Base-by-base conservation (phyloP, 2,797 vertebrate genomes). In the Iguana delicatissima region DNA sequence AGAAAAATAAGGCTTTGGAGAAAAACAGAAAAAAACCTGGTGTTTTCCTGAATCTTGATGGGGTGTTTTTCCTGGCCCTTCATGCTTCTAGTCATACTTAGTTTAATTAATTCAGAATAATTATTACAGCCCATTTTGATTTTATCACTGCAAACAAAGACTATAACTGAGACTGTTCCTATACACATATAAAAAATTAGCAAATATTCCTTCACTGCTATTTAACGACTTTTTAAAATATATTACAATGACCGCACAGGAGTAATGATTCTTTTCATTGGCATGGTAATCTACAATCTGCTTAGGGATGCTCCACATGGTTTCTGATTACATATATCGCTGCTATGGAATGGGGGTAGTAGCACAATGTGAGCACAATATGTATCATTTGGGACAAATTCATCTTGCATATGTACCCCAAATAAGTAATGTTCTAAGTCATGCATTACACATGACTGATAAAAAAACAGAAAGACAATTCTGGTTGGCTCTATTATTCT, bases 31-130 rank as follows among this genome's bases (percentile, higher is more conserved):
- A 5, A 22, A 62, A 24, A 62, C 22, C 22, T 18, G 20, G 20
- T 62, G 20, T 62, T 62, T 62, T 62, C 16, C 59, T 62, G 20
- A 62, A 22, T 22, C 24, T 62, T 62, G 5, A 46, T 20, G 6
- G 18, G 57, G 57, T 22, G 5, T 6, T 6, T 20, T 20, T 6
- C 20, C 20, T 22, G 5, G 20, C 20, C 18, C 59, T 62, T 62
- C 1, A 62, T 62, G 59, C 59, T 24, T 62, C 59, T 62, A 62
- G 20, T 62, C 22, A 62, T 16, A 74, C 46, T 24, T 42, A 20
- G 14, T 86, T 90, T 80, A 57, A 72, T 85, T 32, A 16, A 79
- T 72, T 80, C 29, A 59, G 16, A 85, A 59, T 57, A 81, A 81
- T 29, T 80, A 14, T 24, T 26, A 50, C 1, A 24, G 22, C 10